Percentiles rank a stretch among this genome's conserved stretches.
phyloP scores from a whole-genome alignment of 2,888 invertebrate species.

The Tortrix viridana region DNA sequence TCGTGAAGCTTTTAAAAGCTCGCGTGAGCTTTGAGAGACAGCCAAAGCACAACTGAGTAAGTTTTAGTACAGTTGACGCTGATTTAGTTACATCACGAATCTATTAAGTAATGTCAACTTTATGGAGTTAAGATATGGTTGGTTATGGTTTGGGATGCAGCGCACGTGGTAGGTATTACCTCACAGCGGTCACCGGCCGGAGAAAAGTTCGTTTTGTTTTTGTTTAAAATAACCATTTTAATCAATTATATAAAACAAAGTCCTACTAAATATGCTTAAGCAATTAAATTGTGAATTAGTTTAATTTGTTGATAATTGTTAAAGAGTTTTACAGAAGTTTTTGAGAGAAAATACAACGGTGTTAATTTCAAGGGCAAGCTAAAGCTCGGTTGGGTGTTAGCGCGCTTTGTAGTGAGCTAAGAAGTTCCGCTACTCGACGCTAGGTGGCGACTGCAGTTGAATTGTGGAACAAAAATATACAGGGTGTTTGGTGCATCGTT shows the following conservation, averaged over 20 bases:
- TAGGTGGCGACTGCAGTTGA: constrained; percentile 48
- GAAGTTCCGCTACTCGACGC: constrained; percentile 50
- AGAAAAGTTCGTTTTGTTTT: constrained; percentile 9
- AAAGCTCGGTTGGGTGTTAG: constrained; percentile 16
- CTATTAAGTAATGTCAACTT: not conserved
- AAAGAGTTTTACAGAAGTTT: not conserved
- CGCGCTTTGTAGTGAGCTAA: constrained; percentile 30
- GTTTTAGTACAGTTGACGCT: constrained; percentile 11
- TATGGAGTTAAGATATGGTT: not conserved
- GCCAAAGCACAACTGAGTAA: constrained; percentile 32
- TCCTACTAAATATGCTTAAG: too few relatives aligned
- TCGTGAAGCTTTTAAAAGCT: constrained; percentile 7
- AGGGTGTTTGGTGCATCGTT: too few relatives aligned
- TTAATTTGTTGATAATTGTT: too few relatives aligned
- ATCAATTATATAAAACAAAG: too few relatives aligned
- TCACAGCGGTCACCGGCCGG: constrained; percentile 50
- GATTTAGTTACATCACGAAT: constrained; percentile 24
- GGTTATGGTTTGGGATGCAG: not conserved
- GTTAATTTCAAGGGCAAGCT: not conserved
- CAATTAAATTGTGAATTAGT: too few relatives aligned
- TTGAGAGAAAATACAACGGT: not conserved
- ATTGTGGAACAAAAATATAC: not conserved
- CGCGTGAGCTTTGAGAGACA: constrained; percentile 23
- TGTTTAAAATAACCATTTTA: not conserved
- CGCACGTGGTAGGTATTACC: constrained; percentile 36